These are phyloP conservation scores for Rhingia rostrata DNA, from an alignment of 2,888 invertebrate genomes.

Conservation along the genomic window DNA sequence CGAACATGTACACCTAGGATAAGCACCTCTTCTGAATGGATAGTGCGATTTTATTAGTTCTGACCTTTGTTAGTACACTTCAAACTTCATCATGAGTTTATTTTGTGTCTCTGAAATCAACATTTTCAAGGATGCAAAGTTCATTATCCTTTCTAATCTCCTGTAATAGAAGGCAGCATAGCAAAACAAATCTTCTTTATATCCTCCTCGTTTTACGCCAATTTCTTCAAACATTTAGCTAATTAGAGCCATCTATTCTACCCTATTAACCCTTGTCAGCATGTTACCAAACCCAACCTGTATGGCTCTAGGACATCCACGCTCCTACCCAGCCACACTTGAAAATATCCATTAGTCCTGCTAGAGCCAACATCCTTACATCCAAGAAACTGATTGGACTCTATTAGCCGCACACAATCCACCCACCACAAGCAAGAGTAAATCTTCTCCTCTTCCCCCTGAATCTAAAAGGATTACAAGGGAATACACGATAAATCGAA, in stretches of 20 bases:
- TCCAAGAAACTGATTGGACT: conserved; percentile 43
- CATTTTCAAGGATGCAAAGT: background rate
- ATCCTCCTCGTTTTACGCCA: conserved; percentile 13
- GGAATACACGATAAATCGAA: background rate
- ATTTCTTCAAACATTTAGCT: conserved; percentile 47
- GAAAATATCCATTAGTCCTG: conserved; percentile 34
- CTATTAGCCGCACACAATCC: conserved; percentile 21
- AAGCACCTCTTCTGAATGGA: too few species aligned
- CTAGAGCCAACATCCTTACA: conserved; percentile 12
- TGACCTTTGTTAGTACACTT: too few species aligned
- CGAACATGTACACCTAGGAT: too few species aligned
- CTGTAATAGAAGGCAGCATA: background rate
- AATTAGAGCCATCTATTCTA: conserved; percentile 47
- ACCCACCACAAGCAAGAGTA: background rate
- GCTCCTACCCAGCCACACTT: conserved; percentile 40
- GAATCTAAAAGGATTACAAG: conserved; percentile 21
- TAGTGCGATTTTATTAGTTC: too few species aligned
- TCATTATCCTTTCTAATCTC: background rate
- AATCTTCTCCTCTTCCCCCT: background rate
- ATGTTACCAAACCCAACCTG: background rate
- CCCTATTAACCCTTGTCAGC: conserved; percentile 41
- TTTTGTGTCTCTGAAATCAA: too few species aligned
- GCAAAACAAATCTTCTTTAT: conserved; percentile 14
- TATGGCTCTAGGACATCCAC: background rate
- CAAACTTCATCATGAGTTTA: too few species aligned